These are phyloP conservation scores for Hipposideros armiger DNA, from an alignment of 2,113 vertebrate genomes.

Conservation along the genomic window DNA sequence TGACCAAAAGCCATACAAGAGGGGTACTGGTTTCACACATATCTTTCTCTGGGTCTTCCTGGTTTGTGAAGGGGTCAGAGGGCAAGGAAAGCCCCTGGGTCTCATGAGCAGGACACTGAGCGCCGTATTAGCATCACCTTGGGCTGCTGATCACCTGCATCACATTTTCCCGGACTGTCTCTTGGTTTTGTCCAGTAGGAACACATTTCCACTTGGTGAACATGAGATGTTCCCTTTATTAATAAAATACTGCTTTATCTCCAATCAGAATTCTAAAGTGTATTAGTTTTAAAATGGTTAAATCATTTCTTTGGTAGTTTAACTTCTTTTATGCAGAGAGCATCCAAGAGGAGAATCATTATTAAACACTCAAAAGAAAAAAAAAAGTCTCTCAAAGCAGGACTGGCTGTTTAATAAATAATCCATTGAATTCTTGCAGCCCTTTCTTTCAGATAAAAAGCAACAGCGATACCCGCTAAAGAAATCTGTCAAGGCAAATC, in stretches of 20 bases:
- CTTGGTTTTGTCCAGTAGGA: constrained; percentile 64
- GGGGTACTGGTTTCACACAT: not conserved
- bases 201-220: constrained; percentile 60
- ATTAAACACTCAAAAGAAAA: constrained; percentile 79
- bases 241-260: constrained; percentile 81
- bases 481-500: constrained; percentile 82
- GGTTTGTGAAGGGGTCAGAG: not conserved
- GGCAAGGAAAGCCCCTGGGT: not conserved
- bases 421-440: constrained; percentile 85
- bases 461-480: constrained; percentile 72
- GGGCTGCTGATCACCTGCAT: not conserved
- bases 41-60: not conserved
- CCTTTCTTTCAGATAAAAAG: constrained; percentile 85
- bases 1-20: not conserved
- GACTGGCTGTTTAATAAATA: constrained; percentile 85
- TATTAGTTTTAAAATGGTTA: constrained; percentile 66
- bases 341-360: constrained; percentile 74
- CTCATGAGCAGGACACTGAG: constrained; percentile 8
- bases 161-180: not conserved
- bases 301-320: constrained; percentile 77
- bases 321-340: constrained; percentile 79
- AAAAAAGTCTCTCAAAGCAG: constrained; percentile 79
- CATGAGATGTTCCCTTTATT: constrained; percentile 70
- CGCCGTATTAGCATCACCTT: constrained; percentile 22
- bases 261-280: constrained; percentile 83